A percentile compares a stretch with the other conserved stretches of the same genome.
phyloP scores from a whole-genome alignment of 2,113 vertebrate species.

The Delphinapterus leucas region DNA sequence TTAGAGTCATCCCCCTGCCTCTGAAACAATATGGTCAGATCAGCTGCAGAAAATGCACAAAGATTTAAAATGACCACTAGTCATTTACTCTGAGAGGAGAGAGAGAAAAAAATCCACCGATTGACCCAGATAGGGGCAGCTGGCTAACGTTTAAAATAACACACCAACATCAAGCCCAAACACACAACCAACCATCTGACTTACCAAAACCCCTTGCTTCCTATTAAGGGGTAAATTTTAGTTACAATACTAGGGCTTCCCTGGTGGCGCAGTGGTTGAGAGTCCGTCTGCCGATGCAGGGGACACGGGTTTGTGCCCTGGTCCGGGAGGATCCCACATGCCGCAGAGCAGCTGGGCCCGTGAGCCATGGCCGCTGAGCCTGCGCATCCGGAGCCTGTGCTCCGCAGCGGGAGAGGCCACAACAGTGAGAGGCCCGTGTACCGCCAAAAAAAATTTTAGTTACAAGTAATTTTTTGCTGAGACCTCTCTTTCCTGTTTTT shows the following conservation, averaged over 20 bases:
- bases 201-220: background rate
- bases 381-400: too few relatives aligned
- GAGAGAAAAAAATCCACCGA: background rate
- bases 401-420: too few relatives aligned
- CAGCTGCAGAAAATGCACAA: background rate
- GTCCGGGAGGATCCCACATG: too few relatives aligned
- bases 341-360: too few relatives aligned
- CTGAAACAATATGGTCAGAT: background rate
- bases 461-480: background rate
- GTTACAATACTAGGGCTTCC: too few relatives aligned
- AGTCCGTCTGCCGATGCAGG: too few relatives aligned
- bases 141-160: background rate
- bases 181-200: background rate
- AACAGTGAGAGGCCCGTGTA: too few relatives aligned
- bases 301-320: too few relatives aligned
- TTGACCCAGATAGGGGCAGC: background rate
- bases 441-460: background rate
- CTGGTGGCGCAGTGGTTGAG: too few relatives aligned
- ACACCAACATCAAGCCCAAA: background rate
- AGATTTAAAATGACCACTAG: background rate
- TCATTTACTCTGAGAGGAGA: background rate
- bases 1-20: background rate
- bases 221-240: background rate
- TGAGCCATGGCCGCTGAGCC: too few relatives aligned
- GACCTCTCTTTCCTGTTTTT: background rate